Base-by-base conservation (phyloP, 2,888 invertebrate genomes). In the Ecdyonurus torrentis region DNA sequence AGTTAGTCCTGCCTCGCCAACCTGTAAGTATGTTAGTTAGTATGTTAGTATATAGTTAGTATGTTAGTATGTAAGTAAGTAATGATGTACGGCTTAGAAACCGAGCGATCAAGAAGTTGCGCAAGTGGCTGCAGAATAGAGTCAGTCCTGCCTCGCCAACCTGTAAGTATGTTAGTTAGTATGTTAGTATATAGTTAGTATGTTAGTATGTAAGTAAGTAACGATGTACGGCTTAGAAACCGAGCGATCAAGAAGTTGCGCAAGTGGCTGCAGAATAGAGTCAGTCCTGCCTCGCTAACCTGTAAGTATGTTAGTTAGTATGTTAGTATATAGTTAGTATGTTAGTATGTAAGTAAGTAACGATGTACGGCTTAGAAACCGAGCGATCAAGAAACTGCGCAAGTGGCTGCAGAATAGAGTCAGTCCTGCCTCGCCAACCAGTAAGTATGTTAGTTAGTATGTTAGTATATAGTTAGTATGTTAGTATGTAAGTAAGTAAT, bases 221-320 rank as follows among this genome's bases (percentile, higher is more conserved):
- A 66, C 65, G 37, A 23, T 23, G 18, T 3, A 50, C 18, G 52
- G n/a, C 60, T 37, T 53, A 15, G n/a, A 20, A 10, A 59, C 7
- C 83, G 83, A 68, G 87, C 89, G 25, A 72, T 95, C 19, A 88
- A 84, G 71, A 86, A 84, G 65, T 74, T 95, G 15, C 82, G 82
- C 66, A 88, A 85, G 75, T 94, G 91, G 89, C 78, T 93, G 58
- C 74, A 76, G 25, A 78, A 83, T 61, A 81, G 89, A 37, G 37
- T 15, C 15, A 5, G 15, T 10, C 37, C 37, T 15, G 15, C 5
- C 37, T 15, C 5, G 37, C 37, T 15, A 10, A 83, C 83, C 70
- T 81, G 88, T 87, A 74, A 73, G 78, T 76, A n/a, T n/a, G n/a
- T n/a, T n/a, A n/a, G n/a, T n/a, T n/a, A n/a, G n/a, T n/a, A n/a